A percentile compares a stretch with the other conserved stretches of the same genome.
These are phyloP conservation scores for Rousettus madagascariensis DNA, from an alignment of 2,797 vertebrate species.

Conservation along the genomic window DNA sequence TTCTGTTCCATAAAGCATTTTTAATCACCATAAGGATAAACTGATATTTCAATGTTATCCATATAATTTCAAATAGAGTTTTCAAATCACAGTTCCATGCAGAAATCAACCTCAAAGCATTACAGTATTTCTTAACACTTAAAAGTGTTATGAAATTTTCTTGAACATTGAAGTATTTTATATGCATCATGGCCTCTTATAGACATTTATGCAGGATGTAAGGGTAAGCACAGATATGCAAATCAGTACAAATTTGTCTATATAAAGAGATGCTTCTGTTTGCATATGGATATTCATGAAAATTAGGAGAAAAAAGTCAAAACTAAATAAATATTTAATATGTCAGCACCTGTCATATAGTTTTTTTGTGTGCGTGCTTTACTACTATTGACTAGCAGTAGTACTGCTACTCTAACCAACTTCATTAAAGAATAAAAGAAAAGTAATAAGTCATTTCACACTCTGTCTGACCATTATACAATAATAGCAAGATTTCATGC, in stretches of 20 bases:
- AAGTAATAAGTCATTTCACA: slow-evolving; percentile 93
- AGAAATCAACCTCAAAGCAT: slow-evolving; percentile 42
- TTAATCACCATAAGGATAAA: not conserved
- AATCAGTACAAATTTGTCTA: slow-evolving; percentile 54
- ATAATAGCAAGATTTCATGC: slow-evolving; percentile 90
- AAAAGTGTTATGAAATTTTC: slow-evolving; percentile 31
- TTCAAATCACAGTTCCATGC: slow-evolving; percentile 37
- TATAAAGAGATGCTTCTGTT: slow-evolving; percentile 70
- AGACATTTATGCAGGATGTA: slow-evolving; percentile 59
- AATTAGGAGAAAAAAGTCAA: slow-evolving; percentile 74
- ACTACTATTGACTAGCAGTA: slow-evolving; percentile 82
- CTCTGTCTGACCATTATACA: slow-evolving; percentile 89
- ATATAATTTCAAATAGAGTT: slow-evolving; percentile 26
- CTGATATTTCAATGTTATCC: not conserved
- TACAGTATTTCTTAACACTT: slow-evolving; percentile 33
- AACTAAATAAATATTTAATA: slow-evolving; percentile 87
- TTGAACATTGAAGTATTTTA: slow-evolving; percentile 9
- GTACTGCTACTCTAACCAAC: slow-evolving; percentile 84
- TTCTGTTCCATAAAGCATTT: slow-evolving; percentile 12
- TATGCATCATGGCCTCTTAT: not conserved
- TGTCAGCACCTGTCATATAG: slow-evolving; percentile 82
- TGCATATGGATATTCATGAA: slow-evolving; percentile 77
- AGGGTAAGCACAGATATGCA: slow-evolving; percentile 36
- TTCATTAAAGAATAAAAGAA: slow-evolving; percentile 91
- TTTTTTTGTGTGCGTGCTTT: slow-evolving; percentile 80